Base-by-base conservation (phyloP, 30 jellyfish, hydroid and myxozoan species). In the Nemopilema nomurai region DNA sequence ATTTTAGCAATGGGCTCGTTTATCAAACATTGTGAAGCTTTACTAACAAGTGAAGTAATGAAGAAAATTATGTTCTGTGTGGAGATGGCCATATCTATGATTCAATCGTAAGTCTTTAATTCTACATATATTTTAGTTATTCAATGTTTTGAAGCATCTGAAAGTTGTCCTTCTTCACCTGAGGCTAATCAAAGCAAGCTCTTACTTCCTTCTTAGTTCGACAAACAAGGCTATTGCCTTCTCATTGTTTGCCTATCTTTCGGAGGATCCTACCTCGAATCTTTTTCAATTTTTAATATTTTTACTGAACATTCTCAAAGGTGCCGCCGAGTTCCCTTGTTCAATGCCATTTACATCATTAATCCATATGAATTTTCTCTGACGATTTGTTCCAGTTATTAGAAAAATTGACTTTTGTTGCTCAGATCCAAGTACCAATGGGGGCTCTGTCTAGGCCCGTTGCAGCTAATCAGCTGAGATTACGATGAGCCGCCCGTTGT, bases 1-100 rank as follows among this genome's bases (percentile, higher is more conserved):
- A 8, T 87, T 92, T 70, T 69, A 92, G 98, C 96, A 16, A 89
- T 93, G 30, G 89, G 84, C 4, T 77, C 97, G 28, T 93, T 93
- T 33, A 49, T 93, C 66, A 81, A 71, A 23, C 85, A 89, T 76
- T 89, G 99, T 79, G 63, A 79, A 51, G 24, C 64, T 24, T 86
- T 89, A 0, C 76, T 93, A 28, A 83, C 90, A 17, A 71, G 63
- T 28, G 99, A 93, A 62, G 97, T 93, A 0, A 66, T 76, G 76
- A 85, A 75, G 53, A 93, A 80, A 71, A 51, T 93, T 7, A 18
- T 93, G 80, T 69, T 84, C 69, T 93, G 97, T 33, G 70, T 93
- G 23, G 97, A 93, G 50, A 83, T 91, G 13, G 97, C 97, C 8
- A 72, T 89, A 6, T 71, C 96, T 32, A 89, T 71, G 76, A 64